Percentiles rank a stretch among this genome's conserved stretches.
Evolutionary conservation across 2,113 vertebrate genomes (phyloP).

Genomic region (Cyprinodon tularosa): DNA sequence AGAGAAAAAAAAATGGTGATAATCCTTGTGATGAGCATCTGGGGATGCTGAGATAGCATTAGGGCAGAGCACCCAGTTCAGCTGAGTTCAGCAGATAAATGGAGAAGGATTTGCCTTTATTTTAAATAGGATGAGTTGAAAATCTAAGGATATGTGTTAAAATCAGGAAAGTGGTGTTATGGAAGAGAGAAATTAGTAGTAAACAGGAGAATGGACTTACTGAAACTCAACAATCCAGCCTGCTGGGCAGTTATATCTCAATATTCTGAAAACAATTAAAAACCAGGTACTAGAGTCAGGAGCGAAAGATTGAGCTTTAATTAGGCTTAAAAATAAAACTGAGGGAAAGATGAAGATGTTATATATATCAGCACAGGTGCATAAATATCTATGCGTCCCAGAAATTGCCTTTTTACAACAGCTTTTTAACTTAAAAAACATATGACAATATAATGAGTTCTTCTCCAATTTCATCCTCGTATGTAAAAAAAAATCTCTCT

Average conservation of each 20-base stretch:
- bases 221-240: not conserved
- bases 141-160: not conserved
- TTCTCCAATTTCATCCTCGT: not conserved
- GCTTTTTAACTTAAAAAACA: not conserved
- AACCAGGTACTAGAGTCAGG: not conserved
- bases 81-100: constrained; percentile 28
- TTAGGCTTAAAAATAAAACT: not conserved
- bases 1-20: constrained; percentile 68
- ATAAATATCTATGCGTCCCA: not conserved
- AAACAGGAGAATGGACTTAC: not conserved
- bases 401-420: not conserved
- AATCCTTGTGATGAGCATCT: constrained; percentile 68
- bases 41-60: constrained; percentile 46
- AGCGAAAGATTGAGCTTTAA: not conserved
- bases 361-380: not conserved
- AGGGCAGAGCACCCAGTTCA: constrained; percentile 22
- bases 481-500: too few species aligned
- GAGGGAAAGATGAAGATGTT: not conserved
- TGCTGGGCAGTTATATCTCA: not conserved
- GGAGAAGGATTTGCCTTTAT: constrained; percentile 22
- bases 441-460: not conserved
- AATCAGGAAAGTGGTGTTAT: not conserved
- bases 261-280: not conserved
- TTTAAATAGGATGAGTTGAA: not conserved
- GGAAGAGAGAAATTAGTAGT: constrained; percentile 1